Evolutionary conservation across 2,888 invertebrate species (phyloP), one percentile per base, ranked within the genome.

Genomic region (Acanthopleura granulata): DNA sequence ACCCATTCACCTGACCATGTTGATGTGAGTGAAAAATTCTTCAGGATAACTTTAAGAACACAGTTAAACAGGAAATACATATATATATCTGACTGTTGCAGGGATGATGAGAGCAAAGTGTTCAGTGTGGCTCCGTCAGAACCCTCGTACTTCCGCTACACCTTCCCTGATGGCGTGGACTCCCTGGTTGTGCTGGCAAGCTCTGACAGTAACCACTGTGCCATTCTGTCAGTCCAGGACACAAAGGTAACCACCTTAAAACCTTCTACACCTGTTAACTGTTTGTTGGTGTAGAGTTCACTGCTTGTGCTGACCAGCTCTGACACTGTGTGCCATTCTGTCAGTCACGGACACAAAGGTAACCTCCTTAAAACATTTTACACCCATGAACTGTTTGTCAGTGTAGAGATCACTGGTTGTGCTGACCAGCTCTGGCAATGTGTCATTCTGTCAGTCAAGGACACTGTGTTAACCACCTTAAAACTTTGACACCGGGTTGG

Each of bases 201-300:
- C 14, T 91, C 91, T 0, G 72, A 81, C 1, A 88, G 90, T 72
- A 92, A 93, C 62, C 92, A 93, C 0, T 96, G 96, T 86, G 94
- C 95, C 90, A 93, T 94, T 0, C 93, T 96, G 0, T 95, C 96
- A 0, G 93, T 96, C 82, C 96, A 96, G 89, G 94, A 94, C 84
- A 93, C 93, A 80, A 93, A 93, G 85, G 91, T 91, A 76, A 6
- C 29, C 51, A 1, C 61, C 1, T 61, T n/a, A 61, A 61, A 22
- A n/a, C 25, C 25, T 61, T n/a, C 3, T 61, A n/a, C 61, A 61
- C n/a, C 61, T 11, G 11, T 6, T 3, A 61, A n/a, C 25, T n/a
- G 25, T 22, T 25, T 25, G n/a, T 61, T 61, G 61, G 61, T 6
- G 25, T 40, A 40, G 40, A 6, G 3, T 3, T 84, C 89, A 0